These are phyloP conservation scores for Gephyroberyx darwinii DNA, from an alignment of 2,797 vertebrate genomes.

Conservation along the genomic window DNA sequence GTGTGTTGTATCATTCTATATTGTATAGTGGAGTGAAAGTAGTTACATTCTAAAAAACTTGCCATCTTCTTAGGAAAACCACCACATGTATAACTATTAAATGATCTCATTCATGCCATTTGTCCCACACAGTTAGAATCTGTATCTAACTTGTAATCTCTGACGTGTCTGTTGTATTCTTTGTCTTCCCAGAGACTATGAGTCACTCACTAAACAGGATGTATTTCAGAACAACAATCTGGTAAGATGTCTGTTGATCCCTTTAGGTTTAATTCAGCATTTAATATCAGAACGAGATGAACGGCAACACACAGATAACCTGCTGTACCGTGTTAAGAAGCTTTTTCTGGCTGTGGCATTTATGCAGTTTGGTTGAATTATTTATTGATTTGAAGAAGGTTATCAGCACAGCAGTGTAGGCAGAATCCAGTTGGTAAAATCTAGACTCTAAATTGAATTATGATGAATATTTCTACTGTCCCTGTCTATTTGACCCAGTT, in stretches of 20 bases:
- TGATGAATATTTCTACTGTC: constrained; percentile 9
- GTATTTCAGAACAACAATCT: constrained; percentile 94
- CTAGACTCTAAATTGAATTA: neutral
- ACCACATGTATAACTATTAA: too few relatives aligned
- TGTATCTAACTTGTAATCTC: neutral
- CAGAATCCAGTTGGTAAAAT: neutral
- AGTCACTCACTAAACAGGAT: constrained; percentile 90
- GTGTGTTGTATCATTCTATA: too few relatives aligned
- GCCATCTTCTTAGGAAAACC: too few relatives aligned
- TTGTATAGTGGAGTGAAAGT: too few relatives aligned
- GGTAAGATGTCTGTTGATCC: constrained; percentile 82
- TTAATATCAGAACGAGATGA: too few relatives aligned
- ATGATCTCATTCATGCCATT: too few relatives aligned
- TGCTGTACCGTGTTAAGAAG: too few relatives aligned
- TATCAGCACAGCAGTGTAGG: constrained; percentile 7
- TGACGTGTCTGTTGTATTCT: constrained; percentile 27
- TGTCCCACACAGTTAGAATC: too few relatives aligned
- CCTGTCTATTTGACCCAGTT: constrained; percentile 58
- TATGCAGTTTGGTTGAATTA: constrained; percentile 22
- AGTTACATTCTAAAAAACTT: too few relatives aligned
- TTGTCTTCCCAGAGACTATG: constrained; percentile 88
- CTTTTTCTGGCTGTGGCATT: constrained; percentile 23
- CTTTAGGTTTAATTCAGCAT: neutral
- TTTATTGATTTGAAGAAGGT: neutral
- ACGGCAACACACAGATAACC: too few relatives aligned